These are phyloP conservation scores for Onychostoma macrolepis DNA, from an alignment of 2,113 vertebrate species.

Conservation along the genomic window DNA sequence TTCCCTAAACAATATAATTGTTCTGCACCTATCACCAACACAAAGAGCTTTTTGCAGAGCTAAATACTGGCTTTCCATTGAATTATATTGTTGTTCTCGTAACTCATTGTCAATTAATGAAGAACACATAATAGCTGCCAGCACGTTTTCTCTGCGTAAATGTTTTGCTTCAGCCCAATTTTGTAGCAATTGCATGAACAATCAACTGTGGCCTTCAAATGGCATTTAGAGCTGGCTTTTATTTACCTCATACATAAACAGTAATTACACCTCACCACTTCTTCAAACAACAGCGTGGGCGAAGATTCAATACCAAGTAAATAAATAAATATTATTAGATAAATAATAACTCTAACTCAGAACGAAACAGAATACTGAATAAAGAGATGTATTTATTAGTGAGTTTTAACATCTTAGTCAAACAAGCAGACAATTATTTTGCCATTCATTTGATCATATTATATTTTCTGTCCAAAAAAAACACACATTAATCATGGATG, in stretches of 20 bases:
- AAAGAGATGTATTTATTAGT: not conserved
- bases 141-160: conserved; percentile 22
- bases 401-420: not conserved
- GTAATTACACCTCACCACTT: conserved; percentile 23
- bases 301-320: conserved; percentile 31
- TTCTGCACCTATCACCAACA: not conserved
- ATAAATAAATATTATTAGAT: conserved; percentile 20
- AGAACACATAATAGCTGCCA: conserved; percentile 27
- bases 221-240: conserved; percentile 35
- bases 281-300: conserved; percentile 31
- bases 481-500: conserved; percentile 5
- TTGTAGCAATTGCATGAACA: conserved; percentile 32
- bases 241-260: conserved; percentile 28
- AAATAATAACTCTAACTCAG: not conserved
- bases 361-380: not conserved
- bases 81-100: not conserved
- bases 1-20: not conserved
- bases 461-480: not conserved
- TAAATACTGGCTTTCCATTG: not conserved
- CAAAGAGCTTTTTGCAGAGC: not conserved
- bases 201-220: conserved; percentile 45
- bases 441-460: not conserved
- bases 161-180: conserved; percentile 34
- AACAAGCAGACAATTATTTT: not conserved
- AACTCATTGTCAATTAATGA: conserved; percentile 4